phyloP scores from a whole-genome alignment of 2,888 invertebrate genomes.

The Desoria tigrina region DNA sequence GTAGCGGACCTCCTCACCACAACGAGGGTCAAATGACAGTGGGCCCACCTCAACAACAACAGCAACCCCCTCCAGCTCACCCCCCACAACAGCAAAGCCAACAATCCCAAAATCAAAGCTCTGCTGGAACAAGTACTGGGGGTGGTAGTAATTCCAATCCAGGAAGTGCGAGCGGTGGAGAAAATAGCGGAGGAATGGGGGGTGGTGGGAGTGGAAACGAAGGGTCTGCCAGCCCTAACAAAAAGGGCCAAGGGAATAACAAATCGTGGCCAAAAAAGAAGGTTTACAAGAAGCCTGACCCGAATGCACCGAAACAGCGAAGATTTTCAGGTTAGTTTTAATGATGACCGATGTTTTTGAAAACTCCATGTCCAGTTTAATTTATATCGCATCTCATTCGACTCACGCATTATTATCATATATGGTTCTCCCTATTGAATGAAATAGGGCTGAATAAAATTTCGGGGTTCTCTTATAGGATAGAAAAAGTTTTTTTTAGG shows the following conservation, averaged over 20 bases:
- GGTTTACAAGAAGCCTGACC: slow-evolving; percentile 54
- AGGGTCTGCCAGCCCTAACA: slow-evolving; percentile 22
- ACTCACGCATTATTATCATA: too few relatives aligned
- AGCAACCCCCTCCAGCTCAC: slow-evolving; percentile 28
- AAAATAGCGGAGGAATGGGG: slow-evolving; percentile 34
- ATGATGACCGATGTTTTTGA: neutral
- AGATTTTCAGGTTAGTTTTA: slow-evolving; percentile 53
- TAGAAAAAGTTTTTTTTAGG: too few relatives aligned
- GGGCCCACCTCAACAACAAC: slow-evolving; percentile 44
- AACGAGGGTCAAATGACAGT: slow-evolving; percentile 52
- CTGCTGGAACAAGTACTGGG: slow-evolving; percentile 44
- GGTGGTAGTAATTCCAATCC: slow-evolving; percentile 52
- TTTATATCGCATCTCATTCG: too few relatives aligned
- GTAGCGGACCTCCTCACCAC: slow-evolving; percentile 50
- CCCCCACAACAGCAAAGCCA: slow-evolving; percentile 42
- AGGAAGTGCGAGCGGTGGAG: slow-evolving; percentile 50
- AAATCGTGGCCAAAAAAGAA: slow-evolving; percentile 54
- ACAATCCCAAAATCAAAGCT: slow-evolving; percentile 47
- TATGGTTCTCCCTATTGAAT: too few relatives aligned
- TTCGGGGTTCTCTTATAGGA: too few relatives aligned
- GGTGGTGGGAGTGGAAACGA: slow-evolving; percentile 45
- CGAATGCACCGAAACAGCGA: slow-evolving; percentile 54
- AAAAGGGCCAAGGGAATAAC: slow-evolving; percentile 47
- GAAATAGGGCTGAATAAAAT: too few relatives aligned
- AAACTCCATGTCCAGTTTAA: neutral